Percentiles rank a stretch among this genome's conserved stretches.
These are phyloP conservation scores for Drosophila ogumai DNA, from an alignment of 1,140 invertebrate species.

Conservation along the genomic window DNA sequence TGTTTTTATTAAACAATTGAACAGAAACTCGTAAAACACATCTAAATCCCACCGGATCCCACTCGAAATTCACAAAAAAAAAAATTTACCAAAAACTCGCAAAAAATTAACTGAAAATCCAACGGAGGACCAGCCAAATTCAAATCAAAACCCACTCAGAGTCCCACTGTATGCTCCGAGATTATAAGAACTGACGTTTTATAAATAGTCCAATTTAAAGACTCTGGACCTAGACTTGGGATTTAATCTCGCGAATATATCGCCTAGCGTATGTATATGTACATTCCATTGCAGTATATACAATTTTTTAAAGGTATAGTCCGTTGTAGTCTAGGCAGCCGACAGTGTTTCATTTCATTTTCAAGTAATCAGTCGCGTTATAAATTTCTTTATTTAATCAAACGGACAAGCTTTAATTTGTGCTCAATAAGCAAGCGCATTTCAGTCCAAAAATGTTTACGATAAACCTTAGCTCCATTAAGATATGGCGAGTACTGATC, in stretches of 20 bases:
- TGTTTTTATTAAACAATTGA: too few species aligned
- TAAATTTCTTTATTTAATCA: neutral
- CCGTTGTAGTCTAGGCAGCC: neutral
- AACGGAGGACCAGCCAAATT: neutral
- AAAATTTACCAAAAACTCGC: too few species aligned
- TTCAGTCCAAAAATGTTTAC: neutral
- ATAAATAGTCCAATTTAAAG: neutral
- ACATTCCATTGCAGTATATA: neutral
- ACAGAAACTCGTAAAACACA: too few species aligned
- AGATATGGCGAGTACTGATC: neutral
- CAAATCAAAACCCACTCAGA: neutral
- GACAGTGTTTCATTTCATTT: neutral
- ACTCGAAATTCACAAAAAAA: too few species aligned
- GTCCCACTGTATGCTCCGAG: neutral
- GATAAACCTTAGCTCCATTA: too few species aligned
- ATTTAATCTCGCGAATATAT: neutral
- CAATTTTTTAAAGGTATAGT: neutral
- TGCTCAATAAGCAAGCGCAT: neutral
- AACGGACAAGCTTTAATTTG: neutral
- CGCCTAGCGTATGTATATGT: neutral
- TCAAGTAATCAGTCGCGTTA: neutral
- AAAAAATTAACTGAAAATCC: too few species aligned
- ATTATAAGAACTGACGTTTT: neutral
- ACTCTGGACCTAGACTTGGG: neutral
- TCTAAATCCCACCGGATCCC: too few species aligned